A percentile compares a stretch with the other conserved stretches of the same genome.
Evolutionary conservation across 1,140 invertebrate genomes (phyloP).

Genomic region (Macrocentrus cingulum): DNA sequence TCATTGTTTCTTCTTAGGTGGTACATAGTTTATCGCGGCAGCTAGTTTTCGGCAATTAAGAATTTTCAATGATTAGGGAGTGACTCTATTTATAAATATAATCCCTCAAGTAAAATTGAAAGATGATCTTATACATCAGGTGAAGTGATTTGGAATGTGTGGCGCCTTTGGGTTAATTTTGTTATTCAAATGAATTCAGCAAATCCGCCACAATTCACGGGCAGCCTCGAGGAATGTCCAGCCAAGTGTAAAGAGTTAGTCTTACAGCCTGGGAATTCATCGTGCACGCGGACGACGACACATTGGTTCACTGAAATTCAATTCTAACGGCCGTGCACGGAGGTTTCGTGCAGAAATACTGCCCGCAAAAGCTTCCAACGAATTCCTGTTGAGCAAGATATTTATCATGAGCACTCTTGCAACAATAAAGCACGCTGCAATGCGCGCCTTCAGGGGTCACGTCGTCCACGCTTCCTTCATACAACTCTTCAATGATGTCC

Average conservation of each 20-base stretch:
- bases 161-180: background rate
- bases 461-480: background rate
- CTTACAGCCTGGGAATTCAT: no score
- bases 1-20: no score
- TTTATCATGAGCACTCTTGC: background rate
- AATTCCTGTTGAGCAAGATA: conserved; percentile 6
- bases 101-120: background rate
- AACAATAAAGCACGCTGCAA: conserved; percentile 1
- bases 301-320: conserved; percentile 4
- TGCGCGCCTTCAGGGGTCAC: conserved; percentile 4
- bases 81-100: background rate
- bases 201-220: background rate
- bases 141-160: conserved; percentile 1
- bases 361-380: background rate
- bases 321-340: background rate
- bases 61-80: no score
- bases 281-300: no score
- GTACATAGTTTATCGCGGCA: no score
- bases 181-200: conserved; percentile 9
- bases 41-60: no score
- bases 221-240: background rate
- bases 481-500: conserved; percentile 4
- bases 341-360: no score
- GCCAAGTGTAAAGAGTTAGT: background rate
- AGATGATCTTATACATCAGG: background rate